Conservation (phyloP, 2,888 invertebrate genomes). For the Slavum lentiscoides region DNA sequence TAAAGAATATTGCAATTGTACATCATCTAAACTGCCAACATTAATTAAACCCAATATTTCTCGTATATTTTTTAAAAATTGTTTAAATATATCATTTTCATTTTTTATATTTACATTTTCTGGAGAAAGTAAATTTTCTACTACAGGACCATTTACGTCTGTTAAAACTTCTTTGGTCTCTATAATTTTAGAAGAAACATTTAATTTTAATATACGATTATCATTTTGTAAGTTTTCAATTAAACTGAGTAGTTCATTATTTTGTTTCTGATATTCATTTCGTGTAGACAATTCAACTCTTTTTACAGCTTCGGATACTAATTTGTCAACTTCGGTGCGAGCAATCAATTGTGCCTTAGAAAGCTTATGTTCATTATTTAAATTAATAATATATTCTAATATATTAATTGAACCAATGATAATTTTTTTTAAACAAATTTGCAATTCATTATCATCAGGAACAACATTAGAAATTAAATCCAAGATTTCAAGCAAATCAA, state of each 20-base stretch:
- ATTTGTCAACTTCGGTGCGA: slow-evolving; percentile 22
- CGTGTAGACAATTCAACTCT: slow-evolving; percentile 22
- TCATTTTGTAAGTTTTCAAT: slow-evolving; percentile 32
- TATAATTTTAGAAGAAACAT: background rate
- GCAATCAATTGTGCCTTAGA: slow-evolving; percentile 15
- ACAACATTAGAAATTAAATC: slow-evolving; percentile 4
- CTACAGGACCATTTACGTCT: slow-evolving; percentile 9
- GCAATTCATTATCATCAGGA: slow-evolving; percentile 20
- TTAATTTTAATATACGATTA: slow-evolving; percentile 6
- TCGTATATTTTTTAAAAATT: slow-evolving; percentile 13
- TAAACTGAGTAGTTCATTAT: slow-evolving; percentile 10
- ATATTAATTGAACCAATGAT: slow-evolving; percentile 8
- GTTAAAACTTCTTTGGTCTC: slow-evolving; percentile 32
- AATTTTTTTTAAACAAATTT: slow-evolving; percentile 18
- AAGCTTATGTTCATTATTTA: background rate
- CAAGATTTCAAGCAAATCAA: background rate
- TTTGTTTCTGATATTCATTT: slow-evolving; percentile 20
- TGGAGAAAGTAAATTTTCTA: slow-evolving; percentile 1
- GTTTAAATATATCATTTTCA: slow-evolving; percentile 11
- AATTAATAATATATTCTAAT: slow-evolving; percentile 18
- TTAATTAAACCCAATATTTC: slow-evolving; percentile 5
- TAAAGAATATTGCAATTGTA: background rate
- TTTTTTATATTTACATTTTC: slow-evolving; percentile 3
- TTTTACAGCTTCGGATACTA: slow-evolving; percentile 33
- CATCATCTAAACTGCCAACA: background rate